Base-by-base conservation (phyloP, 2,888 invertebrate species). In the Linyphia triangularis region DNA sequence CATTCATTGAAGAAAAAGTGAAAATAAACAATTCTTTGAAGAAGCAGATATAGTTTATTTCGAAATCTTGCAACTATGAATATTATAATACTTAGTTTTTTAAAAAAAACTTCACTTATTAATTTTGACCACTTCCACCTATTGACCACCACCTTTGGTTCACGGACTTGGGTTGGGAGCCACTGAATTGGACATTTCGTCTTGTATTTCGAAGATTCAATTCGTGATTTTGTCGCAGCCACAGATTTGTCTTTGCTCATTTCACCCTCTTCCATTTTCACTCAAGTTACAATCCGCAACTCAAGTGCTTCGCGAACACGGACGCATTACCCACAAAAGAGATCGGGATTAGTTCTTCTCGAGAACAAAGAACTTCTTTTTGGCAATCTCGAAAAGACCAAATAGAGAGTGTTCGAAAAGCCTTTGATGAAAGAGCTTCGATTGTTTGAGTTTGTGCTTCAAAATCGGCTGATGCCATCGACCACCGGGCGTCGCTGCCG, bases 401-500 rank as follows among this genome's bases (percentile, higher is more conserved):
- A 33, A 30, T 33, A 30, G 22, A 19, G 69, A 69, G 69, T 19
- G 37, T 67, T 67, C 37, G 37, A 40, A 43, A 24, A 30, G 22
- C 57, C 30, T 28, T 67, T 79, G 79, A 79, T 69, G 63, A 69
- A 79, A 79, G 72, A 69, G 33, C 22, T 26, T 24, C 69, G 69
- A 81, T 69, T 81, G 81, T 81, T 69, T 57, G 69, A 57, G 69
- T 69, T 69, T 67, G 65, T 51, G 78, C 78, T 63, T 67, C 40
- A 37, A 63, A 67, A 63, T 26, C 28, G 16, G 43, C 57, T 81
- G 69, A 81, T 81, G 57, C 57, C 51, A 16, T 69, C 81, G 69
- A 57, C 51, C 67, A 69, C 22, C 33, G 81, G 33, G 81, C 57
- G 81, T 59, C 69, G 57, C 81, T 72, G 61, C 13, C n/a, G 73